Evolutionary conservation across 2,113 vertebrate genomes (phyloP).

Genomic region (Urocynchramus pylzowi): DNA sequence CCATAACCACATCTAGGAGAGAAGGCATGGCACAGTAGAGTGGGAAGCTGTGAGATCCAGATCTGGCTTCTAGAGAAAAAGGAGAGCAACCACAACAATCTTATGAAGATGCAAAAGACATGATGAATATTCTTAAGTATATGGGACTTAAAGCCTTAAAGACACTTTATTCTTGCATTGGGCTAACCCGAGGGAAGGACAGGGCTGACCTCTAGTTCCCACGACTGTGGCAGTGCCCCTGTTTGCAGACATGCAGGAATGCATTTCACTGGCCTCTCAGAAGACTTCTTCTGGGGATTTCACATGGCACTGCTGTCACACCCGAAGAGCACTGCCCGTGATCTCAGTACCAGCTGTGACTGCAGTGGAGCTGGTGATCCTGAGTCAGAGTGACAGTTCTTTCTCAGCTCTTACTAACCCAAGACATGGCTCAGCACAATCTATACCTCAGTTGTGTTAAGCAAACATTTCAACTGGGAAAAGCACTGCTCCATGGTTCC

Average conservation of each 20-base stretch:
- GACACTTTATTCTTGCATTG: background rate
- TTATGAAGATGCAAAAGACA: background rate
- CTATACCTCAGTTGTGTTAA: background rate
- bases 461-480: background rate
- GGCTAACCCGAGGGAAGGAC: background rate
- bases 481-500: background rate
- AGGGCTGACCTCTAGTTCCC: background rate
- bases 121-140: background rate
- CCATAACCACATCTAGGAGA: background rate
- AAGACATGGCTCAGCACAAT: background rate
- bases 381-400: background rate
- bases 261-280: background rate
- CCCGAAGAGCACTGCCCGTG: background rate
- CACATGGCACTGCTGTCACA: background rate
- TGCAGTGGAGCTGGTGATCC: background rate
- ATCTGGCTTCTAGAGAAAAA: background rate
- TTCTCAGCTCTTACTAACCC: background rate
- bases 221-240: background rate
- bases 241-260: background rate
- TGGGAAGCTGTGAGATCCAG: background rate
- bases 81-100: background rate
- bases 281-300: background rate
- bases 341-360: background rate
- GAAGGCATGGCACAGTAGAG: background rate
- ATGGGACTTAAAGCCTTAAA: background rate